Percentiles rank a stretch among this genome's conserved stretches.
These are phyloP conservation scores for Mactromeris polynyma DNA, from an alignment of 2,888 invertebrate genomes.

Conservation along the genomic window DNA sequence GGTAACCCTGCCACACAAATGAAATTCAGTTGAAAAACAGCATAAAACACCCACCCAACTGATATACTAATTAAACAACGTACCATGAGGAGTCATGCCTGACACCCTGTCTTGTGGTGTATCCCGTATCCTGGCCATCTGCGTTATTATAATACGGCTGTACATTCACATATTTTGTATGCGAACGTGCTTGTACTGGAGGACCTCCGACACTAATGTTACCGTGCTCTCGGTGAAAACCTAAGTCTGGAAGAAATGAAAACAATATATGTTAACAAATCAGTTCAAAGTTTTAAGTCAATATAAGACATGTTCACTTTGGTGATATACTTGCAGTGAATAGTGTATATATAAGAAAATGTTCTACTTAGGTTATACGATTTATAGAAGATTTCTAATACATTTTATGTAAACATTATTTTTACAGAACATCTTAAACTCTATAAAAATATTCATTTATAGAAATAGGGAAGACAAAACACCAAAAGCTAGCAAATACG, in stretches of 20 bases:
- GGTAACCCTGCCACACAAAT: too few relatives aligned
- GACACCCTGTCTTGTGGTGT: constrained; percentile 44
- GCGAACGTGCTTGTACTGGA: constrained; percentile 73
- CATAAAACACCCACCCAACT: too few relatives aligned
- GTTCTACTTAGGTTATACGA: not conserved
- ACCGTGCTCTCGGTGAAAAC: constrained; percentile 73
- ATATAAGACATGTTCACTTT: not conserved
- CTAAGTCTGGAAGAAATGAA: constrained; percentile 65
- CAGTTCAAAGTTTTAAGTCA: not conserved
- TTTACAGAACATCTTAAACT: not conserved
- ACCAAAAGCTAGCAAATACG: constrained; percentile 1
- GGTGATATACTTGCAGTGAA: not conserved
- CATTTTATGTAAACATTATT: not conserved
- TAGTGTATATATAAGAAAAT: not conserved
- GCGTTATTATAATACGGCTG: constrained; percentile 65
- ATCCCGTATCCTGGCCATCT: constrained; percentile 55
- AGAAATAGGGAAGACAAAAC: not conserved
- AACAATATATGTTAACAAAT: not conserved
- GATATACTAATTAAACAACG: not conserved
- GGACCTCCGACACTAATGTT: constrained; percentile 72
- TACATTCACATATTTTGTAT: constrained; percentile 73
- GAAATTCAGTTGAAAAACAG: too few relatives aligned
- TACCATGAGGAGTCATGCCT: constrained; percentile 53
- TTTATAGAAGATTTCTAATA: not conserved
- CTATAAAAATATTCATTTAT: not conserved